These are phyloP conservation scores for Corvus moneduloides DNA, from an alignment of 2,113 vertebrate genomes.

Conservation along the genomic window DNA sequence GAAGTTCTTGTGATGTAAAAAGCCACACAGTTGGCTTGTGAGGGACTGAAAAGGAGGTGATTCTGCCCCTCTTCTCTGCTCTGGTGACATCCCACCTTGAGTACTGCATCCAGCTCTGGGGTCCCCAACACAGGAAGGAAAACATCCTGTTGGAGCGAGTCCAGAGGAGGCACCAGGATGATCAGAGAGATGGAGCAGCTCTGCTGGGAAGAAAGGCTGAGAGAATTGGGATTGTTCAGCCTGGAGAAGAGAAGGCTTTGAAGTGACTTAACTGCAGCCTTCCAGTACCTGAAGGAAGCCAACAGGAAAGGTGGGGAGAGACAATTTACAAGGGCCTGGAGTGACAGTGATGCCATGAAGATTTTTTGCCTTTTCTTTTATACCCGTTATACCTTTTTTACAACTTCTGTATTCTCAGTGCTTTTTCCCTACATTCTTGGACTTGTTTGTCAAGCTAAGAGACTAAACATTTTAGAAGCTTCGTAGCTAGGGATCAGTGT, in stretches of 20 bases:
- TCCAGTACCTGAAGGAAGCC: background rate
- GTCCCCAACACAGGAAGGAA: background rate
- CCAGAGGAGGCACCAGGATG: background rate
- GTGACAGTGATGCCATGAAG: background rate
- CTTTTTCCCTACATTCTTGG: no score
- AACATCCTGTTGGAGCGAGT: background rate
- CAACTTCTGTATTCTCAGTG: no score
- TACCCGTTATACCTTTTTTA: no score
- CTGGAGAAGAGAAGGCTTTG: background rate
- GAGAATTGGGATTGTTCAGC: fast-evolving
- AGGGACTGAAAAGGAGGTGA: background rate
- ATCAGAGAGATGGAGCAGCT: background rate
- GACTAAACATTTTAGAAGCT: no score
- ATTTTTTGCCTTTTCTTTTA: no score
- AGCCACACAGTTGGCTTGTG: fast-evolving
- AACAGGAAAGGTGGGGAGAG: background rate
- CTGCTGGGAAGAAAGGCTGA: background rate
- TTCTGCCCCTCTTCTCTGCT: background rate
- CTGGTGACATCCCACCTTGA: background rate
- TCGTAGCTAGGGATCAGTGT: no score
- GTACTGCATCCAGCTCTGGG: background rate
- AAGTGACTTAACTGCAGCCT: background rate
- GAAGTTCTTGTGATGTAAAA: background rate
- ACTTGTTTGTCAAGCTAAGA: no score
- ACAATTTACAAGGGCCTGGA: no score